Percentiles rank a stretch among this genome's conserved stretches.
These are phyloP conservation scores for Bos taurus DNA, from an alignment of 2,113 vertebrate species.

Conservation along the genomic window ARS-UCD2.0 NC_037332.1:38128001-38128500, in stretches of 20 bases:
- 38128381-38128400: background rate
- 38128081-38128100: background rate
- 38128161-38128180: background rate
- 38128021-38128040: background rate
- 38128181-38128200: background rate
- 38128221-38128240: background rate
- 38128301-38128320: background rate
- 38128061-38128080: background rate
- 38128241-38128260: background rate
- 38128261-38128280: background rate
- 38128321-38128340: background rate
- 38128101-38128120: background rate
- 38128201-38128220: background rate
- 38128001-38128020: background rate
- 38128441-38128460: background rate
- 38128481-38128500: background rate
- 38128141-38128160: background rate
- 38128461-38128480: background rate
- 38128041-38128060: background rate
- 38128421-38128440: background rate
- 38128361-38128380: background rate
- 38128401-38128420: background rate
- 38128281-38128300: background rate
- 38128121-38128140: background rate
- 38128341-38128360: background rate